phyloP scores from a whole-genome alignment of 2,113 vertebrate genomes.

The Hiodon tergisus region DNA sequence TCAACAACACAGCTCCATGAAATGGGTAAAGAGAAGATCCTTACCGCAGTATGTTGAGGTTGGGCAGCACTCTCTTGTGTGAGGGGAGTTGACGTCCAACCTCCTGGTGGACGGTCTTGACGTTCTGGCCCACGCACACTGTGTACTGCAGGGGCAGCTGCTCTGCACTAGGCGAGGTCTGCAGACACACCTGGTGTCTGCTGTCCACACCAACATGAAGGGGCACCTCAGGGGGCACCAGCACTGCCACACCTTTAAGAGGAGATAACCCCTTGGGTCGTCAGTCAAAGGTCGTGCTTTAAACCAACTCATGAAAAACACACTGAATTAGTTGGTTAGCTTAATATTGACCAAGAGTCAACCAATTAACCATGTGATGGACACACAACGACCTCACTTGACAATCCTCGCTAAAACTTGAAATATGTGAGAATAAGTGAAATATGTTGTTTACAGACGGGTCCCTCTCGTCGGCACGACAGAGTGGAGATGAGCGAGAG shows the following conservation, averaged over 20 bases:
- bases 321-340: neutral
- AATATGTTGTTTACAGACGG: neutral
- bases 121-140: slow-evolving; percentile 65
- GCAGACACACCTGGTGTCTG: slow-evolving; percentile 71
- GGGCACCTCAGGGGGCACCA: slow-evolving; percentile 60
- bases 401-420: too few species aligned
- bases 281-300: neutral
- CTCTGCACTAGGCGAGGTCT: slow-evolving; percentile 54
- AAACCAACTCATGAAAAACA: neutral
- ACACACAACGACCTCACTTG: too few species aligned
- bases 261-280: neutral
- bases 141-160: slow-evolving; percentile 66
- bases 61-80: slow-evolving; percentile 55
- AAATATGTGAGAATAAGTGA: too few species aligned
- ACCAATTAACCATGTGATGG: too few species aligned
- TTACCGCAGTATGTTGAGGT: slow-evolving; percentile 65
- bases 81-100: slow-evolving; percentile 42
- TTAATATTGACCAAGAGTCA: neutral
- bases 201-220: slow-evolving; percentile 70
- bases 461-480: neutral
- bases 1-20: too few species aligned
- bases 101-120: slow-evolving; percentile 63
- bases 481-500: neutral
- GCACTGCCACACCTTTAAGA: slow-evolving; percentile 69
- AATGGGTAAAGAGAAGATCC: too few species aligned